phyloP scores from a whole-genome alignment of 2,113 vertebrate genomes.

The Desmodus rotundus region DNA sequence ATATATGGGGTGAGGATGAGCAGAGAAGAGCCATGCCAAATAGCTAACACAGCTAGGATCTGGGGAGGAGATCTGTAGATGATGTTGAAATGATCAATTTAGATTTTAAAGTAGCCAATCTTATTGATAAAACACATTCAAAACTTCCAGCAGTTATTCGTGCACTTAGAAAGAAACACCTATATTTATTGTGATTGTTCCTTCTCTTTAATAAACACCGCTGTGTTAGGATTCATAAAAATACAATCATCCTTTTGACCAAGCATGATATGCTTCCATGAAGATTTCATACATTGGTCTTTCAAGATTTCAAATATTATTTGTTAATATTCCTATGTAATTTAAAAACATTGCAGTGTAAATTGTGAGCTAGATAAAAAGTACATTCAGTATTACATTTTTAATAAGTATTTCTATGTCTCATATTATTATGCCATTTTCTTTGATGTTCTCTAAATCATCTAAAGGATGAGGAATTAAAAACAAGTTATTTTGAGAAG shows the following conservation, averaged over 20 bases:
- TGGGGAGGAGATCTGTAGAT: neutral
- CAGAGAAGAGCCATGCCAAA: neutral
- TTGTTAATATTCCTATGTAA: neutral
- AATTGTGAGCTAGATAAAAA: neutral
- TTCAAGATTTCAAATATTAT: neutral
- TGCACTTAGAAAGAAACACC: neutral
- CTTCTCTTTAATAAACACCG: neutral
- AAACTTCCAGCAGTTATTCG: neutral
- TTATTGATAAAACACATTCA: neutral
- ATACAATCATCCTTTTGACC: neutral
- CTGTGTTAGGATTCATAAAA: neutral
- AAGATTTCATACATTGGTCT: neutral
- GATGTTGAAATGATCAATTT: neutral
- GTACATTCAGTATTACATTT: neutral
- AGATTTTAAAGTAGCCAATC: neutral
- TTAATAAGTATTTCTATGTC: neutral
- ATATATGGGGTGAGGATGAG: neutral
- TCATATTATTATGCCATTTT: neutral
- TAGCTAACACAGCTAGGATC: neutral
- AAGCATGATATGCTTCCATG: neutral
- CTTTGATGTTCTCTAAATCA: neutral
- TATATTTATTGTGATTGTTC: neutral
- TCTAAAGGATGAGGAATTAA: neutral
- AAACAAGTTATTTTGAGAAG: neutral
- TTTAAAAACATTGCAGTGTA: neutral